Evolutionary conservation across 2,113 vertebrate genomes (phyloP), one percentile per base, ranked within the genome.

Genomic region (Pelecanus crispus): DNA sequence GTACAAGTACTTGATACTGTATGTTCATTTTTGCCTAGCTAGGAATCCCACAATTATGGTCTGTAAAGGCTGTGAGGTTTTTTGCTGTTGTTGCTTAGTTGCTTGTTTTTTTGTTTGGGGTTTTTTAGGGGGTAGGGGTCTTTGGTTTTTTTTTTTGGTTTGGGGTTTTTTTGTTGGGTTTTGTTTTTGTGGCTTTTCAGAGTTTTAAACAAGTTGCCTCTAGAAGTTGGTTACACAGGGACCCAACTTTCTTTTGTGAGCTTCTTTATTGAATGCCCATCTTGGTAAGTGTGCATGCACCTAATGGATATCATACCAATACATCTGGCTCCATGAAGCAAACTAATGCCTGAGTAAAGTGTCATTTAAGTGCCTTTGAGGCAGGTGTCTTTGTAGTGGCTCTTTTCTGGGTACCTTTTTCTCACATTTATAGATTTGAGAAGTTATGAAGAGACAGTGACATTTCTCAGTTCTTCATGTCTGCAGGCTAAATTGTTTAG

Each of bases 111-210:
- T 17, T 52, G 8, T 42, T 13, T 21, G n/a, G 10, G 4, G 2
- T 24, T 17, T 81, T 52, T 26, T 16, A 2, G 6, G 5, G 13
- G 1, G 10, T 21, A 36, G 5, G 4, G 13, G 4, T 21, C 1
- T 38, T 58, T 36, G 9, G 9, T n/a, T n/a, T n/a, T n/a, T n/a
- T n/a, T n/a, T 7, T 11, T 17, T 58, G 47, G 25, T 8, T 29
- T 56, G 29, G 17, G 3, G 1, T 1, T 36, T 59, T 16, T 58
- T 44, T n/a, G 1, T n/a, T n/a, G n/a, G n/a, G n/a, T n/a, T n/a
- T n/a, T n/a, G n/a, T n/a, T n/a, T n/a, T n/a, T n/a, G 10, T n/a
- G 14, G 4, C 8, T 42, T 74, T 79, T 32, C 5, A 47, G 2
- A 59, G 1, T 18, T 78, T 78, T 70, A 44, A 47, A 24, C 26